These are phyloP conservation scores for Heliconius eleuchia DNA, from an alignment of 1,140 invertebrate genomes.

Conservation along the genomic window DNA sequence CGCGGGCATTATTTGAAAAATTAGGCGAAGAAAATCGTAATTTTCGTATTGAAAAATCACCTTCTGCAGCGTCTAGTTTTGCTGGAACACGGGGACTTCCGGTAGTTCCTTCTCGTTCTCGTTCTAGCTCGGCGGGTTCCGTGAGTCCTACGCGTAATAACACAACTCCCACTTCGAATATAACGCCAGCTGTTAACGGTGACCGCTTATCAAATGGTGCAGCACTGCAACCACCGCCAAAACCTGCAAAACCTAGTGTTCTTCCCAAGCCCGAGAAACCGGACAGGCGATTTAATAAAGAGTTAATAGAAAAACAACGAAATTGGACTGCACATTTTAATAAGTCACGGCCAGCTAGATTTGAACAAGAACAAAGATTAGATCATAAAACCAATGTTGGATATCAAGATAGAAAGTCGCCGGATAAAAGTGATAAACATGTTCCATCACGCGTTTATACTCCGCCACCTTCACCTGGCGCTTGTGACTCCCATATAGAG, in stretches of 20 bases:
- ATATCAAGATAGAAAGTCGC: conserved; percentile 66
- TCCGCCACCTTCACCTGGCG: conserved; percentile 69
- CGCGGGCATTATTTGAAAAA: conserved; percentile 95
- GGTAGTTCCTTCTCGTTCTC: conserved; percentile 72
- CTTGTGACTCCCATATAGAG: conserved; percentile 64
- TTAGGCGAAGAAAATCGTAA: conserved; percentile 89
- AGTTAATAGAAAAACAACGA: conserved; percentile 93
- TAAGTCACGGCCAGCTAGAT: conserved; percentile 85
- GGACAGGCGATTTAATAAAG: conserved; percentile 90
- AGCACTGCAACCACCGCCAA: conserved; percentile 65
- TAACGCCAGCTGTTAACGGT: conserved; percentile 73
- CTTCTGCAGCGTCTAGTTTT: conserved; percentile 75
- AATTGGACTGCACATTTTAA: conserved; percentile 96
- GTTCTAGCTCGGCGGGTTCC: conserved; percentile 84
- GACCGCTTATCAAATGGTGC: conserved; percentile 76
- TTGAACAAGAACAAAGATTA: conserved; percentile 80
- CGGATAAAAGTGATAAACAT: conserved; percentile 64
- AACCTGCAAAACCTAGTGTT: conserved; percentile 80
- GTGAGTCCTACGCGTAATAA: conserved; percentile 81
- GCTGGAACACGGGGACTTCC: conserved; percentile 71
- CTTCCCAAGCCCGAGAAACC: conserved; percentile 88
- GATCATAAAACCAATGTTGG: conserved; percentile 60
- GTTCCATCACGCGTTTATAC: conserved; percentile 75
- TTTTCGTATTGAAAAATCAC: conserved; percentile 78
- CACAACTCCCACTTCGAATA: conserved; percentile 70